These are phyloP conservation scores for Merluccius polli DNA, from an alignment of 2,797 vertebrate genomes.

Conservation along the genomic window DNA sequence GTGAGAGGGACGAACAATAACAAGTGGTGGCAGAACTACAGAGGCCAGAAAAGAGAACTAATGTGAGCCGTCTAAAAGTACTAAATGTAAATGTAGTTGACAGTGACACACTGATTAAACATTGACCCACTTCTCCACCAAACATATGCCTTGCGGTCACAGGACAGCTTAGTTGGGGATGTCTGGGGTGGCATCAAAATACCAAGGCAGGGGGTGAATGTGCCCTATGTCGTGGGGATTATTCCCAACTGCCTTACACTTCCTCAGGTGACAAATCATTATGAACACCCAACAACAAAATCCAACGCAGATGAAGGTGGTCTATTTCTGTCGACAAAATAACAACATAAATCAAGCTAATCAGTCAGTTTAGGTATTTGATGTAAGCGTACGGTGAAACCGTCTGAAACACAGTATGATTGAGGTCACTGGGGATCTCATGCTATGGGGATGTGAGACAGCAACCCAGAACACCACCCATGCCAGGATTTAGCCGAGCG, in stretches of 20 bases:
- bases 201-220: not conserved
- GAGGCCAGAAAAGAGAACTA: not conserved
- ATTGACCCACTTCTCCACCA: conserved; percentile 22
- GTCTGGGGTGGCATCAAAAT: not conserved
- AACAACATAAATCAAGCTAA: not conserved
- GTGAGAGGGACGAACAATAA: conserved; percentile 52
- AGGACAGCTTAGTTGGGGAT: no score
- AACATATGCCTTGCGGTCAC: not conserved
- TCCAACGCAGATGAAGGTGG: no score
- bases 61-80: not conserved
- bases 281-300: conserved; percentile 45
- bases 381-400: not conserved
- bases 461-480: conserved; percentile 6
- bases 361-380: not conserved
- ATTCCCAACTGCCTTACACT: not conserved
- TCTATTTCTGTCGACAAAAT: not conserved
- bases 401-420: not conserved
- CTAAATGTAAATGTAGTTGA: no score
- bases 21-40: conserved; percentile 30
- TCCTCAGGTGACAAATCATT: not conserved
- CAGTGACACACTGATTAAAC: no score
- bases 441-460: no score
- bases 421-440: not conserved
- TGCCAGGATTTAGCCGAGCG: not conserved
- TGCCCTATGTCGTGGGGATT: not conserved